Base-by-base conservation (phyloP, 2,797 vertebrate species). In the Rallus crepitans region DNA sequence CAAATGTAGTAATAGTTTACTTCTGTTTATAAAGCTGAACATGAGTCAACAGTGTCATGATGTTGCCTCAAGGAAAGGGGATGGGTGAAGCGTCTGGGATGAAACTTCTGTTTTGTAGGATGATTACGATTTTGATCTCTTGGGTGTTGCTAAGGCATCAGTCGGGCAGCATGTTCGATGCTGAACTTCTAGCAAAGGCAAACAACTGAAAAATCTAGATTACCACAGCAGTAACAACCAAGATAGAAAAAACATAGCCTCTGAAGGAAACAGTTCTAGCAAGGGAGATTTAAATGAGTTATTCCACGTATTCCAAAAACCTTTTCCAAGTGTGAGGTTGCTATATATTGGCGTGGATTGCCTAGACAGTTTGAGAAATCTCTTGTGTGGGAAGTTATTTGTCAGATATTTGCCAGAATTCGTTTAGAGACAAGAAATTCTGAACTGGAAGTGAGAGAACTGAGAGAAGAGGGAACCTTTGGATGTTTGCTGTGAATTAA, bases 21-120 rank as follows among this genome's bases (percentile, higher is more conserved):
- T 96, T 88, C 69, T 94, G 92, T 91, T 94, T 93, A 90, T 94
- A 96, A 90, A 90, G 81, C 88, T 79, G 85, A 95, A 83, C 52
- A 56, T 92, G 88, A 89, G 82, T 95, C 92, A 95, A 90, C 59
- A 21, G 40, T 72, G 50, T 94, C 87, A 83, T 65, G 72, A 73
- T 90, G 72, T 88, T 93, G 90, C 83, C 73, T 87, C 24, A 65
- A 95, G 82, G 70, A 86, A 81, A 59, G 55, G 52, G 88, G 80
- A 91, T 63, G 65, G 45, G 40, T 83, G 86, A 71, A 88, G 61
- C 52, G 69, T 93, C 85, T 79, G 85, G 76, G 72, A 61, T 53
- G 45, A 57, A 92, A 15, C 30, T 83, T 52, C 21, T 52, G 4
- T 31, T 64, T 75, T 42, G 35, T 35, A 31, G 82, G 66, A 35